Conservation (phyloP, 2,888 invertebrate genomes). For the Mechanitis messenoides region DNA sequence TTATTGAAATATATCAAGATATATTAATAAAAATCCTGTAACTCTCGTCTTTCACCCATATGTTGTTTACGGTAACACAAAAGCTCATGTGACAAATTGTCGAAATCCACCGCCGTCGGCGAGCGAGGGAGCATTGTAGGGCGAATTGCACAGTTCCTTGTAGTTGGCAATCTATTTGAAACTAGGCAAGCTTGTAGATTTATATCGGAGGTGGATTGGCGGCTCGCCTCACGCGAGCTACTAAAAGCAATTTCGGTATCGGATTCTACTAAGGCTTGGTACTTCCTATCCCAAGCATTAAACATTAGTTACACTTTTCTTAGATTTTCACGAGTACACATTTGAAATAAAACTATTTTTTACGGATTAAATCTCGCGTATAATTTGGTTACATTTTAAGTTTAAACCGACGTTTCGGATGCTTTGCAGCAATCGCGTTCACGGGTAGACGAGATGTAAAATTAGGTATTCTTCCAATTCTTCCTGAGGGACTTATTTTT, state of each 20-base stretch:
- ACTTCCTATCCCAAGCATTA: conserved; percentile 35
- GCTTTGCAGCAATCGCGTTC: too few relatives aligned
- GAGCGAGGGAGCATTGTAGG: conserved; percentile 34
- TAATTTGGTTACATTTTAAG: too few relatives aligned
- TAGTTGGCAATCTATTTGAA: conserved; percentile 67
- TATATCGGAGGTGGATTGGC: conserved; percentile 64
- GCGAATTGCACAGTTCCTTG: conserved; percentile 57
- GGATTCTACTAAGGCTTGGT: conserved; percentile 39
- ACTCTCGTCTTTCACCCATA: conserved; percentile 23
- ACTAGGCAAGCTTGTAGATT: conserved; percentile 63
- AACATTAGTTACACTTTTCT: conserved; percentile 43
- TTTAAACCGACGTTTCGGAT: too few relatives aligned
- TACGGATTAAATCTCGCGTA: too few relatives aligned
- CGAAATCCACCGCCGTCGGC: conserved; percentile 33
- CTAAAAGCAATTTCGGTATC: conserved; percentile 60
- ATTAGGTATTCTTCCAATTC: conserved; percentile 27
- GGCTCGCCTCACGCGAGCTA: conserved; percentile 58
- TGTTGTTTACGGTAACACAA: conserved; percentile 37
- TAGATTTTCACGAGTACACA: too few relatives aligned
- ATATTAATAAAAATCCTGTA: too few relatives aligned
- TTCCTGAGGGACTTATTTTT: conserved; percentile 24
- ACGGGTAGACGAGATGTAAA: too few relatives aligned
- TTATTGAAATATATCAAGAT: too few relatives aligned
- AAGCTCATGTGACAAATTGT: conserved; percentile 61
- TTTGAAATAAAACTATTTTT: too few relatives aligned